Percentiles rank a stretch among this genome's conserved stretches.
Evolutionary conservation across 2,113 vertebrate genomes (phyloP).

Genomic region (Rhombomys opimus): DNA sequence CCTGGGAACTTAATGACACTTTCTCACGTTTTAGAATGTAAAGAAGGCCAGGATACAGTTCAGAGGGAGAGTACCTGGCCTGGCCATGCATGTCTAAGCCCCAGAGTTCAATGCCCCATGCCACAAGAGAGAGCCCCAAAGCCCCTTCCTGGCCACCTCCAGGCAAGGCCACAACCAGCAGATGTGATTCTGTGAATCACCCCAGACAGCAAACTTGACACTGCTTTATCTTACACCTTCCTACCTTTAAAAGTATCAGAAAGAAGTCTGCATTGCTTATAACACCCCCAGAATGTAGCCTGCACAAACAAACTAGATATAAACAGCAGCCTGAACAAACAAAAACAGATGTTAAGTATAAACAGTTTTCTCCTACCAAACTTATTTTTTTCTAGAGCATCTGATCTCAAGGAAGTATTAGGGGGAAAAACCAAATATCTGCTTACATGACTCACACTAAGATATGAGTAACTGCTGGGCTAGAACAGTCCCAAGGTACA

Average conservation of each 20-base stretch:
- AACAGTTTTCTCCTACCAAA: constrained; percentile 41
- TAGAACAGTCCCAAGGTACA: constrained; percentile 37
- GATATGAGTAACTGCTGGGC: background rate
- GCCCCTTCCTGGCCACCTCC: background rate
- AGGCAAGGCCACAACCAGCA: background rate
- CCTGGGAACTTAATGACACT: background rate
- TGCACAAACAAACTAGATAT: background rate
- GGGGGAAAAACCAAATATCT: constrained; percentile 8
- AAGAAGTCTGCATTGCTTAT: background rate
- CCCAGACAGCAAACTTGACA: background rate
- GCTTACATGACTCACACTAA: constrained; percentile 50
- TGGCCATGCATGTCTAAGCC: background rate
- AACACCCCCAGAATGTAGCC: background rate
- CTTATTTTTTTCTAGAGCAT: constrained; percentile 41
- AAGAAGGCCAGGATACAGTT: background rate
- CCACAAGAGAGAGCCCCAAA: background rate
- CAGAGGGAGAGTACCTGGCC: background rate
- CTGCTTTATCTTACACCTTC: background rate
- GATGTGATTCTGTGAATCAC: background rate
- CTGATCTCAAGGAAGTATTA: constrained; percentile 48
- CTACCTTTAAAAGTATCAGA: background rate
- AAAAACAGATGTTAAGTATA: constrained; percentile 14
- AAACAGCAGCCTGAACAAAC: background rate
- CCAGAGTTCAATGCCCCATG: background rate
- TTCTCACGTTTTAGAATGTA: background rate